phyloP scores from a whole-genome alignment of 2,888 invertebrate species.

The Agrilus mali region DNA sequence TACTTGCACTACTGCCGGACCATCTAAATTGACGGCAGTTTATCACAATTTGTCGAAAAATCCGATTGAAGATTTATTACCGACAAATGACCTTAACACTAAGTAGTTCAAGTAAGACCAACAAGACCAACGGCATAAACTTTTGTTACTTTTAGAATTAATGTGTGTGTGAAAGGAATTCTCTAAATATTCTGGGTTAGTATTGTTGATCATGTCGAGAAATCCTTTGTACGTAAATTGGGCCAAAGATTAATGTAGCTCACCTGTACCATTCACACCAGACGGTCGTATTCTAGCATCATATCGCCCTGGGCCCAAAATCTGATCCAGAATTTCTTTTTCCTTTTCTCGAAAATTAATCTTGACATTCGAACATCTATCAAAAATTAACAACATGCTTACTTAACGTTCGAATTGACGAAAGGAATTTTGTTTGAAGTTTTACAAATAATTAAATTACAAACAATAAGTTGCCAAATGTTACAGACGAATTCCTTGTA shows the following conservation, averaged over 20 bases:
- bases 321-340: constrained; percentile 87
- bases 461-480: no score
- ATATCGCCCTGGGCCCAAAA: constrained; percentile 80
- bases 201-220: not conserved
- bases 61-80: no score
- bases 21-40: constrained; percentile 53
- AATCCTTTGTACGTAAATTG: not conserved
- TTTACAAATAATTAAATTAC: no score
- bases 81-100: no score
- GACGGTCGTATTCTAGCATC: constrained; percentile 88
- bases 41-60: no score
- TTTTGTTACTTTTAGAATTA: not conserved
- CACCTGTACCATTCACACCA: constrained; percentile 90
- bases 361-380: constrained; percentile 66
- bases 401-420: not conserved
- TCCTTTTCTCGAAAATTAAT: constrained; percentile 90
- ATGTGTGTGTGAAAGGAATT: no score
- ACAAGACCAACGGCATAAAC: no score
- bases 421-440: no score
- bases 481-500: no score
- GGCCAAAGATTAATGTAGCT: constrained; percentile 28
- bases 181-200: not conserved
- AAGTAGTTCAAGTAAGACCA: no score
- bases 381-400: not conserved
- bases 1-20: constrained; percentile 92